Conservation (phyloP, 2,113 vertebrate species). For the Perca schrenkii region DNA sequence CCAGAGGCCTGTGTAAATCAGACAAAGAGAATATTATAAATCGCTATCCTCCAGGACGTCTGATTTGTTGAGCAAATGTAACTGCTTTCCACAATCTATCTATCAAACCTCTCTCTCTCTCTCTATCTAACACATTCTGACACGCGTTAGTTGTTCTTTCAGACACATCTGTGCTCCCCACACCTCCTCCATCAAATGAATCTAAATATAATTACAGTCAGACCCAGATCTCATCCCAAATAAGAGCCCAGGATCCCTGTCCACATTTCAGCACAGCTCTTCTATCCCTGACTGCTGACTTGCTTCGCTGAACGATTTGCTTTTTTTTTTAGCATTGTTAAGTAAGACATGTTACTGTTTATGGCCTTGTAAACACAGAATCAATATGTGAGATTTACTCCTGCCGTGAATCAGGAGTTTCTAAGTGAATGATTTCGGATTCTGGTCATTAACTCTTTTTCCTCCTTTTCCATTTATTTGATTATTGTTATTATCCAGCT, state of each 20-base stretch:
- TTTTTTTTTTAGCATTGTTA: constrained; percentile 31
- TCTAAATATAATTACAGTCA: constrained; percentile 53
- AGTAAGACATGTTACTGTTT: constrained; percentile 37
- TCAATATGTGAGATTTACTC: constrained; percentile 55
- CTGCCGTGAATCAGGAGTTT: constrained; percentile 13
- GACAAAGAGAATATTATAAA: constrained; percentile 13
- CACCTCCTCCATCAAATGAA: constrained; percentile 45
- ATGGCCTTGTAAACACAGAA: constrained; percentile 46
- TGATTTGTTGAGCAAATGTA: constrained; percentile 3
- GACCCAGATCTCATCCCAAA: constrained; percentile 16
- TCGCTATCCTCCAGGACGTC: not conserved
- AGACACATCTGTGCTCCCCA: constrained; percentile 52
- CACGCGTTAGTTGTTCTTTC: constrained; percentile 35
- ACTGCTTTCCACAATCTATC: not conserved
- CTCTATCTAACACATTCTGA: constrained; percentile 9
- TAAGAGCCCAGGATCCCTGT: constrained; percentile 2
- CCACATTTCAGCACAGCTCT: not conserved
- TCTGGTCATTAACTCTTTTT: not conserved
- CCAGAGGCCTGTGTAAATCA: not conserved
- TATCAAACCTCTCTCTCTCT: not conserved
- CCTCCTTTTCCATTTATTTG: not conserved
- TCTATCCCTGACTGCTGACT: not conserved
- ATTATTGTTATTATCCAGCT: not conserved
- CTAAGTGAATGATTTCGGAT: constrained; percentile 8
- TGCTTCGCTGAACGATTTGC: constrained; percentile 3